Percentiles rank a stretch among this genome's conserved stretches.
Evolutionary conservation across 2,113 vertebrate genomes (phyloP).

Genomic region (Antigone vipio): DNA sequence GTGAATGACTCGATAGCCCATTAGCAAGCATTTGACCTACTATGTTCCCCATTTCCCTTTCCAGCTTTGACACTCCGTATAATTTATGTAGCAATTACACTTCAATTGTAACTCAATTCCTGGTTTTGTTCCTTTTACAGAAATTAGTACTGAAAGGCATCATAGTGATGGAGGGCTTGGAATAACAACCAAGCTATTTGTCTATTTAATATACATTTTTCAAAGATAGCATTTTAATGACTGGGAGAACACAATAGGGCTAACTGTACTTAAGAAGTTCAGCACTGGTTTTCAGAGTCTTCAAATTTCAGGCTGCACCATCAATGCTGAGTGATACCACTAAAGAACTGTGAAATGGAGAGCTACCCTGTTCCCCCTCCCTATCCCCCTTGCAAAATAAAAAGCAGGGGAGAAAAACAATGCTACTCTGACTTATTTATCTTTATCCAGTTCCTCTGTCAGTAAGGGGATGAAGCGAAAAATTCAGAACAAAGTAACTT

Average conservation of each 20-base stretch:
- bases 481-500: slow-evolving; percentile 67
- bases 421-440: slow-evolving; percentile 36
- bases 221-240: neutral
- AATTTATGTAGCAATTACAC: slow-evolving; percentile 46
- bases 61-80: neutral
- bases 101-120: slow-evolving; percentile 55
- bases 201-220: slow-evolving; percentile 32
- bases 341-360: slow-evolving; percentile 31
- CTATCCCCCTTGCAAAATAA: neutral
- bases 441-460: slow-evolving; percentile 64
- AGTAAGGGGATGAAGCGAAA: slow-evolving; percentile 45
- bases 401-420: slow-evolving; percentile 27
- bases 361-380: neutral
- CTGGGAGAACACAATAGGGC: neutral
- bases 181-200: neutral
- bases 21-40: slow-evolving; percentile 17
- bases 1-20: slow-evolving; percentile 17
- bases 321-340: neutral
- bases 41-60: slow-evolving; percentile 12
- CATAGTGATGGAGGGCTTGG: neutral
- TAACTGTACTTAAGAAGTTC: neutral
- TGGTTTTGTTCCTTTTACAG: neutral
- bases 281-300: neutral
- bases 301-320: neutral
- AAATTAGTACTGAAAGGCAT: slow-evolving; percentile 40